Evolutionary conservation across 2,888 invertebrate species (phyloP), one percentile per base, ranked within the genome.

Genomic region (Brachyptera risi): DNA sequence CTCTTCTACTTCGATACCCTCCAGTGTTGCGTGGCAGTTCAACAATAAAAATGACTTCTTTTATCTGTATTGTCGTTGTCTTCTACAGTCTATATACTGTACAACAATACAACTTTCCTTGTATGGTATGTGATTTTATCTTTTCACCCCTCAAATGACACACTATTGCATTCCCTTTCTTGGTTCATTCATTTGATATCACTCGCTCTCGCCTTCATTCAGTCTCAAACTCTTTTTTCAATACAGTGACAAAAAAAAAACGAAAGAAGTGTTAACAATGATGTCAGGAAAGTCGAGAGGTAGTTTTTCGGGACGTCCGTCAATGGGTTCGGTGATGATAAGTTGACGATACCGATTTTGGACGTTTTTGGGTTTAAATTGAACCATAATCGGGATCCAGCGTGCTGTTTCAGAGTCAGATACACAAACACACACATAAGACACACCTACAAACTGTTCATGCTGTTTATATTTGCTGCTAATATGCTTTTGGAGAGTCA

Each of bases 61-160:
- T 63, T 63, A 63, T 63, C 63, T 63, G 60, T 60, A 60, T 63
- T 62, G 62, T 62, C 56, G 56, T 59, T 56, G 49, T 49, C 59
- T 59, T n/a, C n/a, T n/a, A n/a, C n/a, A n/a, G n/a, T n/a, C n/a
- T n/a, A n/a, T n/a, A n/a, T n/a, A 37, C 59, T 49, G 56, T 59
- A 49, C 62, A 59, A 62, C 59, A 62, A 56, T 59, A 27, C 56
- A 31, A 35, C 42, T 21, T 38, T 40, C 59, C 54, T 59, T 59
- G 51, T 62, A 56, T 59, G 40, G 23, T 24, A 38, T 5, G 19
- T 37, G 37, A 59, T 61, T 56, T 56, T 59, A 49, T 62, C 49
- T 23, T 31, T 56, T 57, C 59, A 57, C 60, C 58, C 60, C 58
- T 63, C 61, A 60, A 60, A 60, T 60, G 60, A 60, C 60, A 60